These are phyloP conservation scores for Drymonia ruficornis DNA, from an alignment of 2,888 invertebrate genomes.

Conservation along the genomic window DNA sequence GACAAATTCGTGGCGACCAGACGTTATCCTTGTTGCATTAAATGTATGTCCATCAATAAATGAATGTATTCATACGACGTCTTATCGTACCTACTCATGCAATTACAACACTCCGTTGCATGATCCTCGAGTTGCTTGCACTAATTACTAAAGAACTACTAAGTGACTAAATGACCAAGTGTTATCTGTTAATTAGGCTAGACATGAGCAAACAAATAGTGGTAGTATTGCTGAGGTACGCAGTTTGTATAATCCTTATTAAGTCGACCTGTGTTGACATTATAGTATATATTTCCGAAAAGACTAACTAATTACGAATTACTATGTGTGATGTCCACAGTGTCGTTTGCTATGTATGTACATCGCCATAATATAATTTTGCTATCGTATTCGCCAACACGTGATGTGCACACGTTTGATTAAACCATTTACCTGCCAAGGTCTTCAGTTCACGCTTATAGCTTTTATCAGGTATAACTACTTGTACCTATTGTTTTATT, in stretches of 20 bases:
- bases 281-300: neutral
- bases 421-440: constrained; percentile 44
- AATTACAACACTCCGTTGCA: constrained; percentile 49
- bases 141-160: constrained; percentile 39
- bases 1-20: too few relatives aligned
- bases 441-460: constrained; percentile 22
- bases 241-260: neutral
- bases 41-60: constrained; percentile 17
- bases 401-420: constrained; percentile 43
- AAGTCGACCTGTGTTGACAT: too few relatives aligned
- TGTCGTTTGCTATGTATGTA: neutral
- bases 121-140: constrained; percentile 44
- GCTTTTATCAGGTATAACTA: constrained; percentile 14
- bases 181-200: constrained; percentile 43
- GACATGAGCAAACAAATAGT: constrained; percentile 11
- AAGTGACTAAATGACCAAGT: constrained; percentile 40
- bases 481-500: neutral
- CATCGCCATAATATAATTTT: constrained; percentile 17
- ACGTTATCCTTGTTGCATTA: neutral
- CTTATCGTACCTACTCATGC: constrained; percentile 46
- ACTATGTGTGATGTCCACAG: neutral
- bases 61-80: constrained; percentile 33
- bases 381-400: constrained; percentile 30
- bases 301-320: neutral
- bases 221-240: neutral